These are phyloP conservation scores for Euleptes europaea DNA, from an alignment of 2,113 vertebrate species.

Conservation along the genomic window DNA sequence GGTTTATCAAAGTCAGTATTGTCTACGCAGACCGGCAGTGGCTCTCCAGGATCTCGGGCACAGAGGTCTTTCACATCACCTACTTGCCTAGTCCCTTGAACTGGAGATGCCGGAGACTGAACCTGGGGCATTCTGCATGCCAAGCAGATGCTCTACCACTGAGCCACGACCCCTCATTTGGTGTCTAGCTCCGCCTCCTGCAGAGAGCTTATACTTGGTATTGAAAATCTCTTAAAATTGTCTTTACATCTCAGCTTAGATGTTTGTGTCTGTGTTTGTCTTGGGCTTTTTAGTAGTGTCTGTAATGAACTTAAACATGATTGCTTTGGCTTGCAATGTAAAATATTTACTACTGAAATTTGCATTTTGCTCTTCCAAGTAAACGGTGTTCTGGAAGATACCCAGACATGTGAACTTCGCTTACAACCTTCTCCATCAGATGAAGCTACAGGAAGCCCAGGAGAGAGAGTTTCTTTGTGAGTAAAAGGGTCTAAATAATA, in stretches of 20 bases:
- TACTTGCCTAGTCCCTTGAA: too few relatives aligned
- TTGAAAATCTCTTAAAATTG: too few relatives aligned
- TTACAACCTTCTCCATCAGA: constrained; percentile 17
- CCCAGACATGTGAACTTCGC: constrained; percentile 38
- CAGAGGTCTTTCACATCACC: too few relatives aligned
- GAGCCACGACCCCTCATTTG: too few relatives aligned
- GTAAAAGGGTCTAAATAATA: constrained; percentile 22
- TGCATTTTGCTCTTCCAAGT: constrained; percentile 47
- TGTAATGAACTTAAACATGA: neutral
- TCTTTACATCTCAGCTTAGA: too few relatives aligned
- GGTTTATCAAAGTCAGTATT: too few relatives aligned
- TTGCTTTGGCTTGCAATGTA: neutral
- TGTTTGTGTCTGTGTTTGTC: neutral
- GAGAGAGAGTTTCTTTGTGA: constrained; percentile 55
- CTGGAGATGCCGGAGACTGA: too few relatives aligned
- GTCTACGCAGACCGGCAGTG: too few relatives aligned
- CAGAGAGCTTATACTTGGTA: neutral
- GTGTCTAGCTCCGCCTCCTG: too few relatives aligned
- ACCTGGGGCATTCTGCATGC: too few relatives aligned
- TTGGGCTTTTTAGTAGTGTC: neutral
- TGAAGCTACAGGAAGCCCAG: constrained; percentile 8
- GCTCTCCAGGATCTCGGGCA: too few relatives aligned
- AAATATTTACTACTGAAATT: constrained; percentile 15
- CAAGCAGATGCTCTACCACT: too few relatives aligned
- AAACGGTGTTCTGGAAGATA: constrained; percentile 28